Conservation (phyloP, 2,797 vertebrate genomes). For the Clarias platycephalus region DNA sequence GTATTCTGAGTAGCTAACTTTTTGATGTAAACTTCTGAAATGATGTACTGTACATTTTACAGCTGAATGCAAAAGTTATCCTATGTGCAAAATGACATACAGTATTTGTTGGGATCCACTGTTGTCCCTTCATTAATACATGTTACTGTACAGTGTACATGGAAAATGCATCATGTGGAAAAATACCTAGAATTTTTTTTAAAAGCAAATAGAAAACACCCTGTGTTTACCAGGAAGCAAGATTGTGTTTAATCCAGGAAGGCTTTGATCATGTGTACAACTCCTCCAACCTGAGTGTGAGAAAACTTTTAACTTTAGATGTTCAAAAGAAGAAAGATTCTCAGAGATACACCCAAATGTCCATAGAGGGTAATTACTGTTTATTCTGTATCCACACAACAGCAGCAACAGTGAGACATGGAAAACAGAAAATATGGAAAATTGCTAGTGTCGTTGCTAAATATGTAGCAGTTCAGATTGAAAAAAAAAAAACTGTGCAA, state of each 20-base stretch:
- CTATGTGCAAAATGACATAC: neutral
- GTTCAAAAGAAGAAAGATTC: constrained; percentile 37
- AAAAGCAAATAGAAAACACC: constrained; percentile 16
- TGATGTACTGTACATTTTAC: neutral
- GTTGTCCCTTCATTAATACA: neutral
- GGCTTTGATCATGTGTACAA: constrained; percentile 47
- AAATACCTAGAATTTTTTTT: neutral
- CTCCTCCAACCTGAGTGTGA: constrained; percentile 34
- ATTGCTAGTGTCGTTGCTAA: neutral
- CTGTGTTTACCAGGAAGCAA: constrained; percentile 44
- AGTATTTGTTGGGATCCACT: neutral
- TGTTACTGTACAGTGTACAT: neutral
- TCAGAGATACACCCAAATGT: constrained; percentile 38
- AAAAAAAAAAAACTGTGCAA: neutral
- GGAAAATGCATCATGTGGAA: neutral
- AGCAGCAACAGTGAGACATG: constrained; percentile 18
- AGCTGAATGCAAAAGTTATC: neutral
- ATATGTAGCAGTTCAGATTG: neutral
- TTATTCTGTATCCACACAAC: constrained; percentile 39
- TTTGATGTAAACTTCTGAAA: neutral
- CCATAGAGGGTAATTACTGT: constrained; percentile 47
- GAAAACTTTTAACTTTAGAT: constrained; percentile 44
- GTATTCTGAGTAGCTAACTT: neutral
- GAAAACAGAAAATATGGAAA: constrained; percentile 17
- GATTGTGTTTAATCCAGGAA: constrained; percentile 41